Conservation (phyloP, 2,113 vertebrate genomes). For the Daubentonia madagascariensis region DNA sequence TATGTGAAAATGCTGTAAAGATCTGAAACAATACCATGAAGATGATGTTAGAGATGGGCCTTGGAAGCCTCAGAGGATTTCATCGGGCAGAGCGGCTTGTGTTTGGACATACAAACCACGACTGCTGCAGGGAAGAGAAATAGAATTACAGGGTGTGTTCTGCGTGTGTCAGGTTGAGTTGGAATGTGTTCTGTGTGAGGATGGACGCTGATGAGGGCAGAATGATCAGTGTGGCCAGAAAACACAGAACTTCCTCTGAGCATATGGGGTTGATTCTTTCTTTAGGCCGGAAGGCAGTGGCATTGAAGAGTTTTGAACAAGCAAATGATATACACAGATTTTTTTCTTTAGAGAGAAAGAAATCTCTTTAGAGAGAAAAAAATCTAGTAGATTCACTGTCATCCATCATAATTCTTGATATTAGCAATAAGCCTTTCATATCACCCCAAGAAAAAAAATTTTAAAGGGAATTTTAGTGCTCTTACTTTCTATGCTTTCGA, state of each 20-base stretch:
- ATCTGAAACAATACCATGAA: neutral
- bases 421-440: neutral
- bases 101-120: too few relatives aligned
- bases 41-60: neutral
- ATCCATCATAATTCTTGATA: neutral
- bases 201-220: neutral
- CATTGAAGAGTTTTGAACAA: neutral
- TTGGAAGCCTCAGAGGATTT: neutral
- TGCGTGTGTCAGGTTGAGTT: neutral
- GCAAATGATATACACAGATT: neutral
- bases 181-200: neutral
- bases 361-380: neutral
- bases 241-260: neutral
- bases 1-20: neutral
- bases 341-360: neutral
- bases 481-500: neutral
- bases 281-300: rapidly evolving
- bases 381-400: neutral
- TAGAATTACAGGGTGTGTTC: neutral
- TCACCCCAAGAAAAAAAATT: neutral
- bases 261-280: neutral
- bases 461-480: neutral
- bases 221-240: neutral
- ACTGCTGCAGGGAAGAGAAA: neutral
- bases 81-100: too few relatives aligned